Evolutionary conservation across 2,113 vertebrate species (phyloP).

Genomic region (Pelecanoides urinatrix): DNA sequence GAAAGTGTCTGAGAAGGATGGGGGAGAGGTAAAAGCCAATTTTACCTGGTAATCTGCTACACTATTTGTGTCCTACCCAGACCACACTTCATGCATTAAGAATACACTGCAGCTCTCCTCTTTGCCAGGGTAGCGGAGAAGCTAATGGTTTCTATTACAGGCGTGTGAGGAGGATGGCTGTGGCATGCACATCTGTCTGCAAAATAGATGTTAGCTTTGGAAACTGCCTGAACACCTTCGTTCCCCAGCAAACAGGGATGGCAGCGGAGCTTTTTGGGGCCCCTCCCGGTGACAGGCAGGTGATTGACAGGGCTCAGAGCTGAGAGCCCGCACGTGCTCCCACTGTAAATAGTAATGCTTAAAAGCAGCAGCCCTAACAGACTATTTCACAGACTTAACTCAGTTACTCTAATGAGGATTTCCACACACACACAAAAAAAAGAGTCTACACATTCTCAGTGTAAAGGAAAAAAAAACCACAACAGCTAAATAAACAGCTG

Average conservation of each 20-base stretch:
- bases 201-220: conserved; percentile 29
- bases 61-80: conserved; percentile 69
- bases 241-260: neutral
- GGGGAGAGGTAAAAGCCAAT: conserved; percentile 67
- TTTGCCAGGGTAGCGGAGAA: conserved; percentile 26
- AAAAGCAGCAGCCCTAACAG: conserved; percentile 23
- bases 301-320: conserved; percentile 63
- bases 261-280: neutral
- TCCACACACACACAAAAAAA: neutral
- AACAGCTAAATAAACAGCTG: conserved; percentile 30
- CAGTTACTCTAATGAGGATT: conserved; percentile 64
- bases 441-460: neutral
- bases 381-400: neutral
- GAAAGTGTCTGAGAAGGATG: conserved; percentile 72
- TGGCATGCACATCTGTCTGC: conserved; percentile 25
- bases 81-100: conserved; percentile 64
- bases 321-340: neutral
- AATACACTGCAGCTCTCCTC: conserved; percentile 51
- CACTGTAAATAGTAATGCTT: conserved; percentile 56
- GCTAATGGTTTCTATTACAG: conserved; percentile 61
- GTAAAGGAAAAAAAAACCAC: neutral
- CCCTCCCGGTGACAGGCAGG: neutral
- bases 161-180: neutral
- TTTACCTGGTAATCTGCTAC: conserved; percentile 78
- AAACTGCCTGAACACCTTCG: conserved; percentile 46